Conservation (phyloP, 2,797 vertebrate species). For the Cynodonichthys magdalenae region DNA sequence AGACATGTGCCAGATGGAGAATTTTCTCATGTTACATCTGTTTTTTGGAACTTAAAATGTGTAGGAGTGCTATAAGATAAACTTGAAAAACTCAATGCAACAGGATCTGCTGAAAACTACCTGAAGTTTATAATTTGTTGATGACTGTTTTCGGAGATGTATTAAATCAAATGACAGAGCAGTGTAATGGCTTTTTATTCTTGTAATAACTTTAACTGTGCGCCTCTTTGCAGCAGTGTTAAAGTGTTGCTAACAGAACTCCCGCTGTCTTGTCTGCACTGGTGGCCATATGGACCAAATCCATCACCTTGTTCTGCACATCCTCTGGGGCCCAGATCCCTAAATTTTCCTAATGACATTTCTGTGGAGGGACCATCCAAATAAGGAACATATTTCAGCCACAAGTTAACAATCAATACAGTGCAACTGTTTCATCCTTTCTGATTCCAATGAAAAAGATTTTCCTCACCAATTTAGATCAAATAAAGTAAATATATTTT, state of each 20-base stretch:
- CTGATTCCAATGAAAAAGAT: no score
- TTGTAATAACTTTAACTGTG: conserved; percentile 29
- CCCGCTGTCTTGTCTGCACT: conserved; percentile 46
- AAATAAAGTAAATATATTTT: no score
- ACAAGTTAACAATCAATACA: neutral
- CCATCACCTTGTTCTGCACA: conserved; percentile 55
- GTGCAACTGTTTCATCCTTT: neutral
- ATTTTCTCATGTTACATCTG: neutral
- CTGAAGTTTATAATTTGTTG: conserved; percentile 1
- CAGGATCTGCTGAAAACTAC: no score
- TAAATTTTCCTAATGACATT: conserved; percentile 53
- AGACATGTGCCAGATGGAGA: conserved; percentile 11
- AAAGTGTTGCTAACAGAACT: conserved; percentile 58
- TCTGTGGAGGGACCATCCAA: conserved; percentile 15
- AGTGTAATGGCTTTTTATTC: conserved; percentile 11
- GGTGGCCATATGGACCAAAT: conserved; percentile 68
- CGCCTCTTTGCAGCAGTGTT: conserved; percentile 32
- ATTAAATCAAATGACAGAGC: conserved; percentile 11
- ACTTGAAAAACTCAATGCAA: neutral
- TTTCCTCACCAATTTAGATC: no score
- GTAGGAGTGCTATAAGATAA: neutral
- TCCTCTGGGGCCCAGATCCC: conserved; percentile 39
- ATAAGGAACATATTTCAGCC: conserved; percentile 6
- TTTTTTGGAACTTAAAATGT: neutral
- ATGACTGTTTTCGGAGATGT: conserved; percentile 16